A percentile compares a stretch with the other conserved stretches of the same genome.
These are phyloP conservation scores for Dendrolimus punctatus DNA, from an alignment of 1,140 invertebrate species.

Conservation along the genomic window DNA sequence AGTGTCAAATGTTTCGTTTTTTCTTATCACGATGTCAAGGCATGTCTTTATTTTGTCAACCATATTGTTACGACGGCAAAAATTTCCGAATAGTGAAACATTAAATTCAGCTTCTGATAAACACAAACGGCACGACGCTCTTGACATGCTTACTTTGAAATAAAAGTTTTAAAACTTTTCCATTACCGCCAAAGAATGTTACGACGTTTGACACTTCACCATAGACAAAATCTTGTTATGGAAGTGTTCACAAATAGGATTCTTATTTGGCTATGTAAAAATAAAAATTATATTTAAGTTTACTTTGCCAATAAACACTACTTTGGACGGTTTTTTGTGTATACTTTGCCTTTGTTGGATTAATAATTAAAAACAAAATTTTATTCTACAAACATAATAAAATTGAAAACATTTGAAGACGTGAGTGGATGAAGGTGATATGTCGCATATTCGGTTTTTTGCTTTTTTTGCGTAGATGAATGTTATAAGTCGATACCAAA, in stretches of 20 bases:
- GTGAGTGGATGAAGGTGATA: too few species aligned
- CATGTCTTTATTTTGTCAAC: constrained; percentile 53
- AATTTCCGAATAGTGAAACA: constrained; percentile 44
- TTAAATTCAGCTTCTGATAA: constrained; percentile 52
- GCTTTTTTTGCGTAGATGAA: too few species aligned
- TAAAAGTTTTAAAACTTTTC: too few species aligned
- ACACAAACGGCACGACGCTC: constrained; percentile 51
- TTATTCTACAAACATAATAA: neutral
- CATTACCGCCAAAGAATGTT: too few species aligned
- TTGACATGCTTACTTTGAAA: constrained; percentile 42
- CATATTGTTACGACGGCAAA: constrained; percentile 42
- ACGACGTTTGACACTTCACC: too few species aligned
- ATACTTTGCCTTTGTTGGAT: constrained; percentile 42
- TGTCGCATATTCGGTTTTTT: too few species aligned
- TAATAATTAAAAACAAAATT: constrained; percentile 5
- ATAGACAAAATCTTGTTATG: too few species aligned
- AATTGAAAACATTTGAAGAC: too few species aligned
- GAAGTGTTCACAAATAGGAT: too few species aligned
- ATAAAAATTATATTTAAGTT: constrained; percentile 14
- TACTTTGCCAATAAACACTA: constrained; percentile 50
- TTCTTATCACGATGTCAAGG: constrained; percentile 45
- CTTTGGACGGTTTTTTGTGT: constrained; percentile 54
- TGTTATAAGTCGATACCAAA: too few species aligned
- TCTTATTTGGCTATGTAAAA: neutral
- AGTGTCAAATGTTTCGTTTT: constrained; percentile 35